Evolutionary conservation across 2,797 vertebrate species (phyloP).

Genomic region (Mico argentatus): DNA sequence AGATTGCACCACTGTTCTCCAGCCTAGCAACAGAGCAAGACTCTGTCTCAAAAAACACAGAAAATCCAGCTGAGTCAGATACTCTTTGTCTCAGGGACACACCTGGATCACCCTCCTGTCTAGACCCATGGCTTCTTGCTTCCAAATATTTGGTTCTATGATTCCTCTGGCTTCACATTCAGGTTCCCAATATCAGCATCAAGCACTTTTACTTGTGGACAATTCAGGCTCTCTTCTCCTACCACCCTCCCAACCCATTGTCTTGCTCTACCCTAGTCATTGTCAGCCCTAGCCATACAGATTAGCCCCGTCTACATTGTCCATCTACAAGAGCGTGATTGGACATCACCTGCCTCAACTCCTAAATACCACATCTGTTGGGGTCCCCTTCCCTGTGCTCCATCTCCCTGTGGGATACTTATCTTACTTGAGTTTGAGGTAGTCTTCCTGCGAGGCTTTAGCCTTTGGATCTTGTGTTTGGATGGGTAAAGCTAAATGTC

Average conservation of each 20-base stretch:
- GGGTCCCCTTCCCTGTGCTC: neutral
- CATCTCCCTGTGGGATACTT: neutral
- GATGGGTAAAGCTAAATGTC: neutral
- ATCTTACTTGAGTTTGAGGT: neutral
- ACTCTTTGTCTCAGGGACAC: neutral
- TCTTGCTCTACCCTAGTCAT: neutral
- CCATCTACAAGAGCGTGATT: neutral
- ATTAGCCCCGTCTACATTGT: neutral
- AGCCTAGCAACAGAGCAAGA: neutral
- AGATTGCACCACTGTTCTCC: neutral
- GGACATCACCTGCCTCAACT: neutral
- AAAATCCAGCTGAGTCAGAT: neutral
- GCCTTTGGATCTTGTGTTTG: neutral
- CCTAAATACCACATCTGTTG: neutral
- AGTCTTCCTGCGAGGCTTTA: neutral
- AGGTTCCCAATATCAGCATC: neutral
- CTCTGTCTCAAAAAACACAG: neutral
- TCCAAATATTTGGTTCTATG: neutral
- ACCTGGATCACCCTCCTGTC: neutral
- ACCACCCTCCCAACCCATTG: neutral
- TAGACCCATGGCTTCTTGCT: neutral
- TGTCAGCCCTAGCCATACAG: neutral
- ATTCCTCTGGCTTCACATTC: neutral
- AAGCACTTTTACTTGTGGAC: neutral
- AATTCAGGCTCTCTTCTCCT: neutral